Evolutionary conservation across 2,113 vertebrate genomes (phyloP).

Genomic region (Cryptotis parvus): DNA sequence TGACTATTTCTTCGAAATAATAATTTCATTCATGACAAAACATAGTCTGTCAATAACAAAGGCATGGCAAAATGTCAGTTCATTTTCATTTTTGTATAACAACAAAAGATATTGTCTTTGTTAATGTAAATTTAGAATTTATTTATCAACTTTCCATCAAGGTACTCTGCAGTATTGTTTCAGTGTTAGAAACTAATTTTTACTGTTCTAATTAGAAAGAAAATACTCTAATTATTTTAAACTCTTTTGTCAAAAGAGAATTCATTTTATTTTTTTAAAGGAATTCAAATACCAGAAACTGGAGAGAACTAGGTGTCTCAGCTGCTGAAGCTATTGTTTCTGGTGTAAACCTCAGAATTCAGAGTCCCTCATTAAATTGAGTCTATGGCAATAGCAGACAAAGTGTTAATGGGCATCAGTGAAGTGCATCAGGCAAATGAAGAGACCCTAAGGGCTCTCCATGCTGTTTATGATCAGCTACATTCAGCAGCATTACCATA

Average conservation of each 20-base stretch:
- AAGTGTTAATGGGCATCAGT: conserved; percentile 90
- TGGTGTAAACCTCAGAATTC: conserved; percentile 82
- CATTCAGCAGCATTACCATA: conserved; percentile 81
- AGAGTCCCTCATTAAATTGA: conserved; percentile 89
- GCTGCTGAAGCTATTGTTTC: conserved; percentile 81
- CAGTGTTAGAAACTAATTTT: conserved; percentile 40
- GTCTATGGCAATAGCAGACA: conserved; percentile 88
- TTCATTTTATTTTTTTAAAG: conserved; percentile 54
- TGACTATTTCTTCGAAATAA: conserved; percentile 45
- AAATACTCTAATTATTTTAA: conserved; percentile 20
- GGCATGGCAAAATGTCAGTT: not conserved
- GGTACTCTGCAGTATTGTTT: conserved; percentile 14
- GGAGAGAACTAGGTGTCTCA: conserved; percentile 45
- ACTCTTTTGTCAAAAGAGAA: conserved; percentile 3
- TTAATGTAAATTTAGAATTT: not conserved
- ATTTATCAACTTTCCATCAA: not conserved
- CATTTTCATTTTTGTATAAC: not conserved
- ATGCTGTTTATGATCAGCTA: conserved; percentile 84
- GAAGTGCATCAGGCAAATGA: conserved; percentile 89
- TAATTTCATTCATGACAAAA: not conserved
- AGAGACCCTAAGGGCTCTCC: conserved; percentile 86
- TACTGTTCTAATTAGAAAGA: conserved; percentile 56
- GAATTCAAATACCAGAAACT: conserved; percentile 47
- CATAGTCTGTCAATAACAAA: not conserved
- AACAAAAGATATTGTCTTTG: not conserved